These are phyloP conservation scores for Morone chrysops DNA, from an alignment of 2,113 vertebrate species.

Conservation along the genomic window DNA sequence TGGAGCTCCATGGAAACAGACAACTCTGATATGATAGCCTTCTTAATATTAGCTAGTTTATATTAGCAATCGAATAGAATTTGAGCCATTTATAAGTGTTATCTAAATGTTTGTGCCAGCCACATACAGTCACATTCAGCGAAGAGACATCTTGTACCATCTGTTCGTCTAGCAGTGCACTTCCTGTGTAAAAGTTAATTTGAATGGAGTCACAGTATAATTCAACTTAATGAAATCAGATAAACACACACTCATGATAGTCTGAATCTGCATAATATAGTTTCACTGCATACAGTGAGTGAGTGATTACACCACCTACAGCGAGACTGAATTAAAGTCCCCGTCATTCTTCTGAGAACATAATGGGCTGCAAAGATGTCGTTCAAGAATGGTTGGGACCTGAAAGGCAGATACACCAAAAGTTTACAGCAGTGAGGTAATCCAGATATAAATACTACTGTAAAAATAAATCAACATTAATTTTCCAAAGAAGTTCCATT, in stretches of 20 bases:
- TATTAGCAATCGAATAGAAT: conserved; percentile 6
- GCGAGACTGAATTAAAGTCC: conserved; percentile 8
- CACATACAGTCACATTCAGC: background rate
- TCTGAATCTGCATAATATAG: background rate
- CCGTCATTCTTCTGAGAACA: conserved; percentile 1
- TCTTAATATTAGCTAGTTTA: background rate
- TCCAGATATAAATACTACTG: background rate
- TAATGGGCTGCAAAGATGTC: background rate
- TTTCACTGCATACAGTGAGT: background rate
- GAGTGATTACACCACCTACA: background rate
- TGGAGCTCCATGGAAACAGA: background rate
- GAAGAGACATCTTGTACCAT: background rate
- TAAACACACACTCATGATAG: conserved; percentile 3
- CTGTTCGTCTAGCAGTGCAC: background rate
- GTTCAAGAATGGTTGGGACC: background rate
- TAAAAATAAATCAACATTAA: background rate
- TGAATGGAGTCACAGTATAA: conserved; percentile 22
- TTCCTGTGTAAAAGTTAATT: conserved; percentile 10
- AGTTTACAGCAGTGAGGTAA: background rate
- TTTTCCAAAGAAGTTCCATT: background rate
- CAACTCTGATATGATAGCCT: background rate
- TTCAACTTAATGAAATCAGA: conserved; percentile 41
- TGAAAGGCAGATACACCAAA: background rate
- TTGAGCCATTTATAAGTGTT: background rate
- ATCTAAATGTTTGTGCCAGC: background rate